These are phyloP conservation scores for Albula glossodonta DNA, from an alignment of 2,113 vertebrate genomes.

Conservation along the genomic window DNA sequence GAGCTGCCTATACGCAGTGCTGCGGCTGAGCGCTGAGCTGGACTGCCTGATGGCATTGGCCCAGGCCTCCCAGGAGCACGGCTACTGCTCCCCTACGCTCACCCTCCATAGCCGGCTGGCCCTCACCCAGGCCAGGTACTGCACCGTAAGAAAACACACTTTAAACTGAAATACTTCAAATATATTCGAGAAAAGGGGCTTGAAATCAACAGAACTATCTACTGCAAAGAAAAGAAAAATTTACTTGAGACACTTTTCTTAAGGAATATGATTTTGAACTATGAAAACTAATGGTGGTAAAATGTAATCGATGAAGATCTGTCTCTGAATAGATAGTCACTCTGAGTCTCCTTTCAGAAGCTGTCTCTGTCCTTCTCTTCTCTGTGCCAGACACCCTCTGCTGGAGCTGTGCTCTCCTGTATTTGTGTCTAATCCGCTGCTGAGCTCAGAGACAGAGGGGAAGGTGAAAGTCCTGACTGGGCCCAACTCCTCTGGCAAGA, in stretches of 20 bases:
- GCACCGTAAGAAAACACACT: too few relatives aligned
- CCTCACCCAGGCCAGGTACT: constrained; percentile 77
- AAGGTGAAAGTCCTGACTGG: constrained; percentile 91
- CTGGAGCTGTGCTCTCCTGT: constrained; percentile 87
- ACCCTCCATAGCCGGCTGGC: constrained; percentile 54
- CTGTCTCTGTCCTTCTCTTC: background rate
- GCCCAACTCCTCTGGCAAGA: constrained; percentile 96
- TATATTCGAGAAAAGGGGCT: too few relatives aligned
- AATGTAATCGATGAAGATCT: background rate
- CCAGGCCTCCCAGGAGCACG: constrained; percentile 82
- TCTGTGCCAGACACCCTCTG: constrained; percentile 80
- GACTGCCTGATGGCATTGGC: constrained; percentile 90
- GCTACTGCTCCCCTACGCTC: constrained; percentile 79
- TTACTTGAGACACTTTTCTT: too few relatives aligned
- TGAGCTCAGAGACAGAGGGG: constrained; percentile 70
- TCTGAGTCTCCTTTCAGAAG: background rate
- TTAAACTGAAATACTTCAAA: too few relatives aligned
- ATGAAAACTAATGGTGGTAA: too few relatives aligned
- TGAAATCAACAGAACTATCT: too few relatives aligned
- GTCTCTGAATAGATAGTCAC: background rate
- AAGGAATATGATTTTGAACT: too few relatives aligned
- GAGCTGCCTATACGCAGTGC: constrained; percentile 75
- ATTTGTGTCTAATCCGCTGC: constrained; percentile 87
- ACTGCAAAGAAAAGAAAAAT: too few relatives aligned
- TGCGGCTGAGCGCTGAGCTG: constrained; percentile 84